Base-by-base conservation (phyloP, 37 sponge, comb jelly and placozoan species). In the Crambe crambe region DNA sequence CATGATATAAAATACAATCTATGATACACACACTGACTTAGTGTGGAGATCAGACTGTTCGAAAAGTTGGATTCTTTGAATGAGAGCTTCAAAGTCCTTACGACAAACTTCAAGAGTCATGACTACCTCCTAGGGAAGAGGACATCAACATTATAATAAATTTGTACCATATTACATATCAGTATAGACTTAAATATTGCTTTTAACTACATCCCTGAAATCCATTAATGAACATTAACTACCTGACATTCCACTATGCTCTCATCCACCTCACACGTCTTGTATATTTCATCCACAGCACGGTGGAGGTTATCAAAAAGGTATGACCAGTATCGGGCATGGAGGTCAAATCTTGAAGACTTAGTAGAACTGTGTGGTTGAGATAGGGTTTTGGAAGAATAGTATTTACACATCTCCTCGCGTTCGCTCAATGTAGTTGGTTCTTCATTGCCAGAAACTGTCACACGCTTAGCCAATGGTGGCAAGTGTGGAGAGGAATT, bases 301-400 rank as follows among this genome's bases (percentile, higher is more conserved):
- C 95, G 64, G 35, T 91, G 89, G 5, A 95, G 86, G 66, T 91
- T 95, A 79, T 95, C 93, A 85, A 95, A 95, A 60, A 95, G 80
- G 78, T 95, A 95, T 34, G 89, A 88, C 95, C 95, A 95, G 80
- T 91, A 95, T 22, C 92, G 75, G 35, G 90, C 93, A 25, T 87
- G 89, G 72, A 88, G 58, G 80, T 95, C 77, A 18, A 73, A 3
- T 30, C 42, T 73, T 30, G 66, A 65, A 65, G 66, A 34, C 17
- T 17, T 34, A 21, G 3, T 20, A n/a, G 61, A 60, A 4, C 17
- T 20, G 4, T 25, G 61, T 26, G 35, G 30, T 34, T 65, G 66
- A 3, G 25, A 34, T 22, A 21, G 74, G 21, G 60, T 75, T 18
- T 38, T 75, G 63, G 30, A 30, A 38, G 43, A 39, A 6, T 77